Evolutionary conservation across 2,113 vertebrate genomes (phyloP).

Genomic region (Neodontobutis hainanensis): DNA sequence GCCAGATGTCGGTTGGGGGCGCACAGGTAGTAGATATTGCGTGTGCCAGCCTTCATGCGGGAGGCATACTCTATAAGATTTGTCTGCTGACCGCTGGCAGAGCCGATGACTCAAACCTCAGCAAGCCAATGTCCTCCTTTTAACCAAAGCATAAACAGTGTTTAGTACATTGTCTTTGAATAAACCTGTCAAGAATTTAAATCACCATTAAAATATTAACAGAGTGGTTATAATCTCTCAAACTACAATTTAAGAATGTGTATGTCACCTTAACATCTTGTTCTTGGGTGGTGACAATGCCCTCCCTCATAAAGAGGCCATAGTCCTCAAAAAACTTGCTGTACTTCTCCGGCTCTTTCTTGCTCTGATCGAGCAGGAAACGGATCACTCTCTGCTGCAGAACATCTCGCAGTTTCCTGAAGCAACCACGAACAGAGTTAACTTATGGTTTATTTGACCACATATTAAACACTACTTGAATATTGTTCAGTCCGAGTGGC

Average conservation of each 20-base stretch:
- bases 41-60: conserved; percentile 90
- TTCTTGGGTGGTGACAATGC: conserved; percentile 91
- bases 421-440: not conserved
- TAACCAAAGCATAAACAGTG: not conserved
- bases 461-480: not conserved
- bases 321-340: conserved; percentile 94
- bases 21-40: conserved; percentile 96
- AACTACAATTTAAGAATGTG: not conserved
- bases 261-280: conserved; percentile 90
- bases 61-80: conserved; percentile 86
- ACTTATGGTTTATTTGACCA: too few species aligned
- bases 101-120: conserved; percentile 89
- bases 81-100: conserved; percentile 87
- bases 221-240: too few species aligned
- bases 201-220: too few species aligned
- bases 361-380: conserved; percentile 94
- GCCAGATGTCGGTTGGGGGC: conserved; percentile 91
- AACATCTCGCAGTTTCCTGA: conserved; percentile 91
- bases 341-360: conserved; percentile 95
- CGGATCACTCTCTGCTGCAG: conserved; percentile 92
- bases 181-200: too few species aligned
- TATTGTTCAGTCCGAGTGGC: conserved; percentile 13
- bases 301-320: conserved; percentile 93
- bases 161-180: too few species aligned
- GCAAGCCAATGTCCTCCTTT: conserved; percentile 90